A percentile compares a stretch with the other conserved stretches of the same genome.
These are phyloP conservation scores for Heptranchias perlo DNA, from an alignment of 2,113 vertebrate genomes.

Conservation along the genomic window DNA sequence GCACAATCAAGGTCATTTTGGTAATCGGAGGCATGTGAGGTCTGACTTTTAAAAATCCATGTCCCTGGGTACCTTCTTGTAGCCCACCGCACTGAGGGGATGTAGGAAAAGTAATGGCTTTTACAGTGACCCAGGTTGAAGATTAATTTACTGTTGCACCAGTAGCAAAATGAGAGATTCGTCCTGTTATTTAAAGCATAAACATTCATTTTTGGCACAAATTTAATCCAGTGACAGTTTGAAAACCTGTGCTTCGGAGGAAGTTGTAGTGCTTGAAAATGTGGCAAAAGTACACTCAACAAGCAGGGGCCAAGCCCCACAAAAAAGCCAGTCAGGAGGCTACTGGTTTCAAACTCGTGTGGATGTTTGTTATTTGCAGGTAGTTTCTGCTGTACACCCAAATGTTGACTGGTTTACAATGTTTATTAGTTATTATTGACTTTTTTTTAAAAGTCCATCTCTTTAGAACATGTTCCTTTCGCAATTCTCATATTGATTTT, in stretches of 20 bases:
- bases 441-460: neutral
- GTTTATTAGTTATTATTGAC: neutral
- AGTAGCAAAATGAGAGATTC: neutral
- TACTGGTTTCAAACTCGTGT: neutral
- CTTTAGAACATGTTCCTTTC: neutral
- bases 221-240: neutral
- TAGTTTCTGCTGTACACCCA: neutral
- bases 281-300: neutral
- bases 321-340: neutral
- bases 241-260: neutral
- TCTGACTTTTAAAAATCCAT: neutral
- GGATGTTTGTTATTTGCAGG: neutral
- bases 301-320: neutral
- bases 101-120: neutral
- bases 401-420: neutral
- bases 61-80: neutral
- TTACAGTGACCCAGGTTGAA: neutral
- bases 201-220: neutral
- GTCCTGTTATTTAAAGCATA: neutral
- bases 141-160: neutral
- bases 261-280: neutral
- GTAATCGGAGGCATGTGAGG: neutral
- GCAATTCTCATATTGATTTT: neutral
- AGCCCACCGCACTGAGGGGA: neutral
- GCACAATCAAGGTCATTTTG: neutral